Percentiles rank a stretch among this genome's conserved stretches.
Evolutionary conservation across 2,888 invertebrate genomes (phyloP).

Genomic region (Hipparchia sbordonii): DNA sequence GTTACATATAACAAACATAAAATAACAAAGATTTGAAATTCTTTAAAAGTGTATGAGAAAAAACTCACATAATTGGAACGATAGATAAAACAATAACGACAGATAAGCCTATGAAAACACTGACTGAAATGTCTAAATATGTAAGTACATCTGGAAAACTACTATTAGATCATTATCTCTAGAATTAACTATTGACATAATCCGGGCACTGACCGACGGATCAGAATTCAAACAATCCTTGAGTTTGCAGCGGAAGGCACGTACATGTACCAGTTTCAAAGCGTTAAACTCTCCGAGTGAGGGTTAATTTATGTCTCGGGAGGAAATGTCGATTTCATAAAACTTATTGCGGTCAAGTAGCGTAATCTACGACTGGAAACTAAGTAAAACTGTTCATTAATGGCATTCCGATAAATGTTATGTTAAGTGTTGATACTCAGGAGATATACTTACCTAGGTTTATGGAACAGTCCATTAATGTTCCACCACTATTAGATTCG

Average conservation of each 20-base stretch:
- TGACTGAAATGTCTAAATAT: neutral
- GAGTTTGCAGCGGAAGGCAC: slow-evolving; percentile 70
- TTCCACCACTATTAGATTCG: neutral
- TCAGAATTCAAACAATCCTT: slow-evolving; percentile 61
- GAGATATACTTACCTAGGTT: neutral
- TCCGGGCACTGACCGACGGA: slow-evolving; percentile 55
- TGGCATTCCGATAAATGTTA: slow-evolving; percentile 10
- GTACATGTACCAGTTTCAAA: slow-evolving; percentile 55
- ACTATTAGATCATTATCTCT: slow-evolving; percentile 33
- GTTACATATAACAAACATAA: no score
- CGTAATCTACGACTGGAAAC: slow-evolving; percentile 22
- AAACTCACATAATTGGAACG: no score
- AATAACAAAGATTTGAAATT: no score
- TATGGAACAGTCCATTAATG: neutral
- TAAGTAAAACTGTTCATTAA: slow-evolving; percentile 16
- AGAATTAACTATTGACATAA: slow-evolving; percentile 42
- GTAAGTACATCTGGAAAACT: slow-evolving; percentile 9
- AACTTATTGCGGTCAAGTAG: slow-evolving; percentile 30
- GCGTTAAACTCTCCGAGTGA: slow-evolving; percentile 46
- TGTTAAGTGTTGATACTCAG: slow-evolving; percentile 8
- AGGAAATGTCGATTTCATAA: slow-evolving; percentile 39
- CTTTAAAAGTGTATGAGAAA: no score
- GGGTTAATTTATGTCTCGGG: slow-evolving; percentile 36
- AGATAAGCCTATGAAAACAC: neutral
- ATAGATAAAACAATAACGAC: neutral